phyloP scores from a whole-genome alignment of 2,888 invertebrate genomes.

The Andrena haemorrhoa region DNA sequence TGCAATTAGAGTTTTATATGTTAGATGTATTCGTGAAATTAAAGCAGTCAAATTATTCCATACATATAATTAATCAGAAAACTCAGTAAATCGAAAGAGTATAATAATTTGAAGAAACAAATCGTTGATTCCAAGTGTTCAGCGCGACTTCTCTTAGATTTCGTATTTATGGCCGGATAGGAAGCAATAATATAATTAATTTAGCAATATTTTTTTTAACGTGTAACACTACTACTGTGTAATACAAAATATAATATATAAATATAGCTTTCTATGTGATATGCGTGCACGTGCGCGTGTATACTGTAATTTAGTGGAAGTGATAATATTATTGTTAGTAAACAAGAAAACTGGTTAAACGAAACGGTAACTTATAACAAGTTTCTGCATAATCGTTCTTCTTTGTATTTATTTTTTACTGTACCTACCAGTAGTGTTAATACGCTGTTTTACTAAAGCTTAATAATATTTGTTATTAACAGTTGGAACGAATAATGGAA shows the following conservation, averaged over 20 bases:
- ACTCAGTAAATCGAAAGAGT: no score
- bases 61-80: no score
- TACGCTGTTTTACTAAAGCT: background rate
- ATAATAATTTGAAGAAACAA: conserved; percentile 11
- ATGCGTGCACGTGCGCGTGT: background rate
- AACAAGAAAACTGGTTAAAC: conserved; percentile 34
- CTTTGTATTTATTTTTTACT: conserved; percentile 41
- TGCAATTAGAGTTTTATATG: background rate
- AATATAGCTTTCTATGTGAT: conserved; percentile 49
- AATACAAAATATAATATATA: conserved; percentile 66
- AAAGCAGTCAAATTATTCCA: background rate
- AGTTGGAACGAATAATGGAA: background rate
- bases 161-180: conserved; percentile 63
- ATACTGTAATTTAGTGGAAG: conserved; percentile 41
- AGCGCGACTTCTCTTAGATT: conserved; percentile 50
- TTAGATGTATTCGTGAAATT: background rate
- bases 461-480: conserved; percentile 14
- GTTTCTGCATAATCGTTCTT: conserved; percentile 34
- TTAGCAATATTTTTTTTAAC: conserved; percentile 34
- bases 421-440: background rate
- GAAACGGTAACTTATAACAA: conserved; percentile 15
- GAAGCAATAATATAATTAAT: conserved; percentile 70
- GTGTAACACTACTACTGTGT: conserved; percentile 58
- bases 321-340: conserved; percentile 40
- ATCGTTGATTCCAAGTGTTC: conserved; percentile 36